Base-by-base conservation (phyloP, 2,888 invertebrate genomes). In the Oxyscelio sp. region DNA sequence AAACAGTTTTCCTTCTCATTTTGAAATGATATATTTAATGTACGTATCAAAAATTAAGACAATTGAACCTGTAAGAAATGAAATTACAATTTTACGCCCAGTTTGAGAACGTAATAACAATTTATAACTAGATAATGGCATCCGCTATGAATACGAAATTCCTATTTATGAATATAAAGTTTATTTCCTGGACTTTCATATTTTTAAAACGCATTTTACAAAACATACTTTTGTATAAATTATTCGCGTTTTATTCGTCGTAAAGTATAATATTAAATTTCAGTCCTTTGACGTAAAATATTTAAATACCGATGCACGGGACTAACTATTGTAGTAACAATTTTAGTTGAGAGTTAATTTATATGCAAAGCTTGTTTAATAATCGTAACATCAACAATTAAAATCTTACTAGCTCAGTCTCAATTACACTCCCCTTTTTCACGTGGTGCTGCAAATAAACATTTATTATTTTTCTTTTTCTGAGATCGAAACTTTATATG, bases 101-200 rank as follows among this genome's bases (percentile, higher is more conserved):
- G 19, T 59, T 59, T 40, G n/a, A 38, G 40, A 61, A 27, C 45
- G 2, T 50, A 50, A 65, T 50, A 24, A 65, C 21, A 54, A 43
- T 54, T 93, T 92, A 21, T n/a, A n/a, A n/a, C n/a, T n/a, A n/a
- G n/a, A n/a, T n/a, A n/a, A n/a, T n/a, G n/a, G n/a, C 19, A 21
- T 21, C 50, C 48, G 21, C 34, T 34, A n/a, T 48, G 63, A 65
- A 50, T 65, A 50, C 19, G 19, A 50, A 48, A 50, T 15, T 34
- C 4, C 4, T 27, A n/a, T 21, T 65, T n/a, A 34, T 34, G 63
- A 34, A 65, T 48, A 22, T n/a, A 34, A 65, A 13, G 13, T 50
- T 65, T 48, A 48, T 34, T 65, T 50, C 48, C 24, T n/a, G 19
- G 21, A 65, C 31, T 34, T 34, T 34, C n/a, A 21, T 45, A 34